Conservation (phyloP, 2,113 vertebrate species). For the Cynocephalus volans region DNA sequence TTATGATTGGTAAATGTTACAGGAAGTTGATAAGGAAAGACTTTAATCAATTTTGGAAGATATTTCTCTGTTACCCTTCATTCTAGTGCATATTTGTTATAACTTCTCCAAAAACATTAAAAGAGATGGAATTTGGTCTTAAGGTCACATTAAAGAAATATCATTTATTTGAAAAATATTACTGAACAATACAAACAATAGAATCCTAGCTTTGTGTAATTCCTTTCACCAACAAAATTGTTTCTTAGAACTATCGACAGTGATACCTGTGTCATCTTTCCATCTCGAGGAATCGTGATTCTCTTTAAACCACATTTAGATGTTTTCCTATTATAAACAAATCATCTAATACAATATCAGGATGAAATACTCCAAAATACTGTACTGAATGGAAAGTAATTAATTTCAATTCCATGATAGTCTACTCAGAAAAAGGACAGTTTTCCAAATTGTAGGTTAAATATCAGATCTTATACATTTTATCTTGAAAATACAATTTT, state of each 20-base stretch:
- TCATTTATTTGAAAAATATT: conserved; percentile 48
- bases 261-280: neutral
- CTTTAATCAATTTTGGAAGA: neutral
- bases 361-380: neutral
- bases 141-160: neutral
- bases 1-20: neutral
- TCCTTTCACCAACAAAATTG: conserved; percentile 24
- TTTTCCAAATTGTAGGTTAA: conserved; percentile 29
- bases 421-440: neutral
- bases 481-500: conserved; percentile 6
- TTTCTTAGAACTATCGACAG: neutral
- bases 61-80: neutral
- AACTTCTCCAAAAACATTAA: conserved; percentile 17
- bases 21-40: conserved; percentile 21
- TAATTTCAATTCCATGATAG: neutral
- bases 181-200: conserved; percentile 17
- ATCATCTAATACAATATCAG: neutral
- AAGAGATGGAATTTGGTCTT: conserved; percentile 17
- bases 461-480: conserved; percentile 44
- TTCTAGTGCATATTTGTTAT: neutral
- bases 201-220: neutral
- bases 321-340: neutral
- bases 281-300: neutral
- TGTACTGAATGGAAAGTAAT: neutral
- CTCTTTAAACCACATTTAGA: neutral